A percentile compares a stretch with the other conserved stretches of the same genome.
These are phyloP conservation scores for Epirrita christyi DNA, from an alignment of 2,888 invertebrate species.

Conservation along the genomic window DNA sequence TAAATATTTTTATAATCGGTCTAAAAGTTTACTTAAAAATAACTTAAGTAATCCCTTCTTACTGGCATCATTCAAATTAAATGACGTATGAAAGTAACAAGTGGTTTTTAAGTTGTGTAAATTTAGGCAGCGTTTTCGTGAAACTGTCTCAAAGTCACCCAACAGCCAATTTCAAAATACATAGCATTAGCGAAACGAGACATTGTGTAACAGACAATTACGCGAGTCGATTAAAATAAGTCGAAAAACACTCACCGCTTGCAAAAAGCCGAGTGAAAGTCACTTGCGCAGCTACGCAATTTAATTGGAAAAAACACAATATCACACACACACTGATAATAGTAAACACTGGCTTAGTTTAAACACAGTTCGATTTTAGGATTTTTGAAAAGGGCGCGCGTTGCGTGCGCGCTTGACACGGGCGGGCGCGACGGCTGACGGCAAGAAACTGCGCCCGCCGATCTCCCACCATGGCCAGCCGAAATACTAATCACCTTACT, in stretches of 20 bases:
- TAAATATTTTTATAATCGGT: no score
- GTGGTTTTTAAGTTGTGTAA: constrained; percentile 5
- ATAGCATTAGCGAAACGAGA: constrained; percentile 56
- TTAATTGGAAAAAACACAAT: constrained; percentile 41
- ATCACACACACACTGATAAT: constrained; percentile 71
- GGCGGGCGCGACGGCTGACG: constrained; percentile 72
- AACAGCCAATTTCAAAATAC: constrained; percentile 51
- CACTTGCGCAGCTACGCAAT: constrained; percentile 51
- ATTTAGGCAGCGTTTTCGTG: constrained; percentile 2
- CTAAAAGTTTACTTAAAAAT: no score
- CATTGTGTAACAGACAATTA: constrained; percentile 68
- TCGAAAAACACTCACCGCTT: constrained; percentile 73
- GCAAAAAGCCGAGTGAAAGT: constrained; percentile 68
- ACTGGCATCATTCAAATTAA: no score
- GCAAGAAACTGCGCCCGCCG: constrained; percentile 76
- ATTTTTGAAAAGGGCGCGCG: constrained; percentile 57
- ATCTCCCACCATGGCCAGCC: constrained; percentile 71
- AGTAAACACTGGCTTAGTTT: constrained; percentile 56
- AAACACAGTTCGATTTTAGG: constrained; percentile 59
- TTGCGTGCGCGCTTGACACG: constrained; percentile 61
- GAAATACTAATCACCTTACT: constrained; percentile 82
- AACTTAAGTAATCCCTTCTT: no score
- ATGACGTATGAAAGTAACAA: constrained; percentile 22
- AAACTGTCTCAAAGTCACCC: constrained; percentile 36
- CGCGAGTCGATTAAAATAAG: constrained; percentile 69